Percentiles rank a stretch among this genome's conserved stretches.
Conservation (phyloP, 35 echinoderm and acorn worm genomes). For the Hemicentrotus pulcherrimus region DNA sequence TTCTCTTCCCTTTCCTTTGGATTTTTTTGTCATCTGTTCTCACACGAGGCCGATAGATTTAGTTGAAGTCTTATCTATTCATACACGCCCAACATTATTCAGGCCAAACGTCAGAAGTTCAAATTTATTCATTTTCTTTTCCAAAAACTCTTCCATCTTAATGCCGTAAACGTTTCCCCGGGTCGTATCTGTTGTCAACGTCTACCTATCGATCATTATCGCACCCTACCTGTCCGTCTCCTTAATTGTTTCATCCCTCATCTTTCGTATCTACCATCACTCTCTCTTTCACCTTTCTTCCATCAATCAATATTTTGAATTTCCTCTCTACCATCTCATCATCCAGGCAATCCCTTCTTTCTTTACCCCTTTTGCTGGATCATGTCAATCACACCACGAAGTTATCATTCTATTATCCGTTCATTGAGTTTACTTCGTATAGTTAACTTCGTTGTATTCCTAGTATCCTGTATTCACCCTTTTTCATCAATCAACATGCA, state of each 20-base stretch:
- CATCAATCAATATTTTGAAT: not conserved
- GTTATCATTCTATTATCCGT: too few species aligned
- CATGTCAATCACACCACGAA: too few species aligned
- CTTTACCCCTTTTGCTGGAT: too few species aligned
- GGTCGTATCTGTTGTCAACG: not conserved
- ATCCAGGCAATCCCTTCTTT: not conserved
- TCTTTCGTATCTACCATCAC: not conserved
- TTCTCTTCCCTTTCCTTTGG: not conserved
- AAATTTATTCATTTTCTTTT: not conserved
- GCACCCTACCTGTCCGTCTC: not conserved
- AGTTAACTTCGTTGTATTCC: too few species aligned
- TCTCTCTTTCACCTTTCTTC: not conserved
- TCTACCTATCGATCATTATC: not conserved
- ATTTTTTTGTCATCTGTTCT: not conserved
- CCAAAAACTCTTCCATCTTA: not conserved
- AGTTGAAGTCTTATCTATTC: not conserved
- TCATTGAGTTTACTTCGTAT: too few species aligned
- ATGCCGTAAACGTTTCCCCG: not conserved
- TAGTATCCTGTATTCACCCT: too few species aligned
- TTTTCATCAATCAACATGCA: too few species aligned
- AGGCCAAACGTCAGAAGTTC: constrained; percentile 9
- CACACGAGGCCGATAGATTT: not conserved
- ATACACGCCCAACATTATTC: not conserved
- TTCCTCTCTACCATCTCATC: not conserved
- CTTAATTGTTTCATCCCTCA: not conserved